A percentile compares a stretch with the other conserved stretches of the same genome.
Conservation (phyloP, 2,888 invertebrate species). For the Rhagium mordax region DNA sequence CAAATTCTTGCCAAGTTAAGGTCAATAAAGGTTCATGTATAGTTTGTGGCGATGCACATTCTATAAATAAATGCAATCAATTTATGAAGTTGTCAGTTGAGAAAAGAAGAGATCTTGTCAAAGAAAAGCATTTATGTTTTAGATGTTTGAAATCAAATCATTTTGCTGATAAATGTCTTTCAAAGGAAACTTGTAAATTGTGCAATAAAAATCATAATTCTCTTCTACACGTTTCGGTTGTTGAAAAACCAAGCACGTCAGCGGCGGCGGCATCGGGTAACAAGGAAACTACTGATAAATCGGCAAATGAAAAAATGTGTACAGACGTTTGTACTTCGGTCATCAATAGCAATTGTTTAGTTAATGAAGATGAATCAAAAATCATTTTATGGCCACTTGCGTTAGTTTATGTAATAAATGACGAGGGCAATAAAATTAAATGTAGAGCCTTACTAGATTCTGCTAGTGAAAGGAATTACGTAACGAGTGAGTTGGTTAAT, state of each 20-base stretch:
- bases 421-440: not conserved
- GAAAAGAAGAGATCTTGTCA: not conserved
- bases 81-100: not conserved
- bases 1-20: not conserved
- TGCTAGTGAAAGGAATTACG: constrained; percentile 8
- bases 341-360: not conserved
- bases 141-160: not conserved
- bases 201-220: not conserved
- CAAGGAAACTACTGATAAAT: not conserved
- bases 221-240: not conserved
- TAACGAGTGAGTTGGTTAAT: not conserved
- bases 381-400: constrained; percentile 11
- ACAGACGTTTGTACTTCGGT: not conserved
- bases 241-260: not conserved
- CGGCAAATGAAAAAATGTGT: too few species aligned
- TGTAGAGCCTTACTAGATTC: constrained; percentile 5
- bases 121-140: constrained; percentile 9
- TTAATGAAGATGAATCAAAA: not conserved
- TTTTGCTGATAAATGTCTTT: constrained; percentile 9
- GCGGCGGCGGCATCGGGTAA: not conserved
- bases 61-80: not conserved
- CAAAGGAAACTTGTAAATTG: not conserved
- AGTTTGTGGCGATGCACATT: not conserved
- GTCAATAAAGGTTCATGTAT: not conserved
- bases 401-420: not conserved